Conservation (phyloP, 2,888 invertebrate genomes). For the Halictus quadricinctus region DNA sequence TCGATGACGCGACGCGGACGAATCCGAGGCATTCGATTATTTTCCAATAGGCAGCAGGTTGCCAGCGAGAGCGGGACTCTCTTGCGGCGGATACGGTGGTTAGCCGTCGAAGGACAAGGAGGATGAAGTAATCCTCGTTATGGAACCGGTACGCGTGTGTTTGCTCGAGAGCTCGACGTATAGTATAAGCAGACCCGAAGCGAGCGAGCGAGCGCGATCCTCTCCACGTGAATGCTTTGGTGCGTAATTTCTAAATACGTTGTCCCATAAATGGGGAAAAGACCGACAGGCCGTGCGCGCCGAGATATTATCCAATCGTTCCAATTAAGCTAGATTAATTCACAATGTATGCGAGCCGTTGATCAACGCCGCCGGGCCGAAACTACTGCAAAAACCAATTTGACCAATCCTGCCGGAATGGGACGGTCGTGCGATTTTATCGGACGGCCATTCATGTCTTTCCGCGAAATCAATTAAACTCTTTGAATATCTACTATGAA, state of each 20-base stretch:
- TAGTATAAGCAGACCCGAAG: background rate
- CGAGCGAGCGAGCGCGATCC: constrained; percentile 47
- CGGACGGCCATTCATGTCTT: constrained; percentile 4
- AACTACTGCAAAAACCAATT: constrained; percentile 19
- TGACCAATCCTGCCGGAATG: constrained; percentile 1
- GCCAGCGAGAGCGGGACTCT: constrained; percentile 2
- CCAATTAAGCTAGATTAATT: constrained; percentile 55
- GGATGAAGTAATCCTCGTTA: constrained; percentile 76
- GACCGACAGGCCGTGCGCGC: constrained; percentile 35
- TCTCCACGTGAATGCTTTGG: constrained; percentile 57
- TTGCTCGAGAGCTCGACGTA: constrained; percentile 30
- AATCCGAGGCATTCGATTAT: constrained; percentile 32
- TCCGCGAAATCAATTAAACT: constrained; percentile 8
- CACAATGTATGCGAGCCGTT: constrained; percentile 24
- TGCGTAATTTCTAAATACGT: constrained; percentile 69
- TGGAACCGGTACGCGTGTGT: constrained; percentile 71
- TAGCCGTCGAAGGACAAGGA: constrained; percentile 70
- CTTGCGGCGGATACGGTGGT: constrained; percentile 48
- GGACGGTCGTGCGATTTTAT: background rate
- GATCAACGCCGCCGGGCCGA: constrained; percentile 27
- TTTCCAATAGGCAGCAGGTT: constrained; percentile 22
- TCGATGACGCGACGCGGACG: constrained; percentile 16
- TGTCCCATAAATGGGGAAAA: constrained; percentile 59
- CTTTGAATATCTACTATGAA: background rate
- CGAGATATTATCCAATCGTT: constrained; percentile 53